Evolutionary conservation across 2,888 invertebrate species (phyloP), one percentile per base, ranked within the genome.

Genomic region (Coelopa pilipes): DNA sequence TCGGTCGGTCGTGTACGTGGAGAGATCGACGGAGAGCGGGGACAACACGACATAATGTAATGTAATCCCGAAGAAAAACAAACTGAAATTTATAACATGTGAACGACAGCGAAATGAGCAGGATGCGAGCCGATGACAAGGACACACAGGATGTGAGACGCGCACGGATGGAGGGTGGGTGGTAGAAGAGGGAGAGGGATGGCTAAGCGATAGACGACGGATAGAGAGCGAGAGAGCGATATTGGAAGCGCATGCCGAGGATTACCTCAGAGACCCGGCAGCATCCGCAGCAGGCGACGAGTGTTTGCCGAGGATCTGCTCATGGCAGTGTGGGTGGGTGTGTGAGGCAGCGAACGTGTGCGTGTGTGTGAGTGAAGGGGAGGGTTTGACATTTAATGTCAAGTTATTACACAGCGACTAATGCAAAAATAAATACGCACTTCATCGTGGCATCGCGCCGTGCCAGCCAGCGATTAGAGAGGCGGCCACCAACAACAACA

Each of bases 311-410:
- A 34, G 34, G 34, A 34, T 34, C 34, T 34, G 34, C 34, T 2
- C 4, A 34, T 34, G 34, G 4, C 4, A 34, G 7, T 34, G 34
- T 34, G 34, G 2, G 34, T n/a, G n/a, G 2, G 34, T 34, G 34
- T 34, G 34, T 4, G 34, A 34, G 34, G 2, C 34, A 34, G 34
- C 34, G 34, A 4, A 7, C 7, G 34, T 34, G 34, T 34, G 34
- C 7, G 4, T 34, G 34, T 7, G 4, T 34, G 4, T 34, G 17
- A 34, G 65, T 21, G 34, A 1, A 10, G 19, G 49, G 59, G 45
- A 70, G 71, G 19, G 71, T 74, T 63, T 74, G 76, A 70, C 74
- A 72, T 73, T 76, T 69, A 74, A 77, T 77, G 73, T 75, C 63
- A 75, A 68, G 72, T 73, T 75, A 77, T 74, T 74, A 74, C 73